These are phyloP conservation scores for Lasioglossum pauxillum DNA, from an alignment of 2,888 invertebrate species.

Conservation along the genomic window DNA sequence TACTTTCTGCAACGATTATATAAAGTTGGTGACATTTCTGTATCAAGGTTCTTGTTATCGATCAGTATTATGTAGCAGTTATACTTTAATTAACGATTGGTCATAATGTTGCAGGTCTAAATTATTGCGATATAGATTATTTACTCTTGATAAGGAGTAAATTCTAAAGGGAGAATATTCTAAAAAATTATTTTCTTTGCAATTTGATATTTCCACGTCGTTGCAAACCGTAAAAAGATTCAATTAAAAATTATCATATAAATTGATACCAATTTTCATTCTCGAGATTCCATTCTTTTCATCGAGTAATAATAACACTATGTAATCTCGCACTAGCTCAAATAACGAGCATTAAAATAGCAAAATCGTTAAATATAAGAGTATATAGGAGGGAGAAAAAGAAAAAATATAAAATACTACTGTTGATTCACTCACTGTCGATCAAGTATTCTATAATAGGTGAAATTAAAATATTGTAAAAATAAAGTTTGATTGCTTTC, in stretches of 20 bases:
- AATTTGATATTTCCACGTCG: background rate
- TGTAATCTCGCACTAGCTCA: background rate
- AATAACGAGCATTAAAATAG: background rate
- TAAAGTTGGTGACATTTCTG: background rate
- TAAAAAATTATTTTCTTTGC: background rate
- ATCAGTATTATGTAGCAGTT: background rate
- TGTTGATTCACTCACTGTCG: background rate
- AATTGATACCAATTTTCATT: background rate
- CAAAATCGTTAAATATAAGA: background rate
- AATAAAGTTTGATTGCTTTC: background rate
- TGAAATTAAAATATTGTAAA: background rate
- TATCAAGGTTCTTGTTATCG: background rate
- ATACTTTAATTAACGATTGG: background rate
- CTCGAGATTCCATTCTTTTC: background rate
- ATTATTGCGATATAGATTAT: background rate
- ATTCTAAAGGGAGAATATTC: background rate
- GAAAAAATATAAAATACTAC: background rate
- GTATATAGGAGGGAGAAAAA: conserved; percentile 5
- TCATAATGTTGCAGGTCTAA: background rate
- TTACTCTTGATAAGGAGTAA: background rate
- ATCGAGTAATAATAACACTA: background rate
- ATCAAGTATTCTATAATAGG: background rate
- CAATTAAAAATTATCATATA: background rate
- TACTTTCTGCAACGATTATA: background rate
- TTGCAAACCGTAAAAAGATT: background rate